Percentiles rank a stretch among this genome's conserved stretches.
phyloP scores from a whole-genome alignment of 2,113 vertebrate species.

The Lycaon pictus region DNA sequence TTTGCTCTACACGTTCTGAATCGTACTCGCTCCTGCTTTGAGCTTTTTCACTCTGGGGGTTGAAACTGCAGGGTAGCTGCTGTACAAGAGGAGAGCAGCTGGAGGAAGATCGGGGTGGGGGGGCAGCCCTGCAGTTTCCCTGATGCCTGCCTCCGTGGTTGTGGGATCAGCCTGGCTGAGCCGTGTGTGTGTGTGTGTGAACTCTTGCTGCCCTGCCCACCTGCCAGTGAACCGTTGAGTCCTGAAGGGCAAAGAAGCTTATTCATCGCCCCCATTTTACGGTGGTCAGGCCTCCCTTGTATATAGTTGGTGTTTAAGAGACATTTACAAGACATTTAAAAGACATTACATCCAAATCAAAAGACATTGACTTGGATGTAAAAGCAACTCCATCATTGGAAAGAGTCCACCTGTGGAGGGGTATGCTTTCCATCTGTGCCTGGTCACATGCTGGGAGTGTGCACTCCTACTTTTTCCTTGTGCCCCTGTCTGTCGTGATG shows the following conservation, averaged over 20 bases:
- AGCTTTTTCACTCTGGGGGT: neutral
- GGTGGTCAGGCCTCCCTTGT: neutral
- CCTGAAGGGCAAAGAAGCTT: neutral
- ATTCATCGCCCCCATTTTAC: neutral
- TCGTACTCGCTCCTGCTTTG: neutral
- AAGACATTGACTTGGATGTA: no score
- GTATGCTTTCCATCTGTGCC: neutral
- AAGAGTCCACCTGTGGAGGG: neutral
- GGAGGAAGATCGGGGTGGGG: neutral
- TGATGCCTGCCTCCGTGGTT: neutral
- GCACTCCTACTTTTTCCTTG: fast-evolving
- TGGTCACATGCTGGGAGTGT: neutral
- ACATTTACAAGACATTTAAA: neutral
- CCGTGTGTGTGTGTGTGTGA: neutral
- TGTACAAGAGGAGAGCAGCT: neutral
- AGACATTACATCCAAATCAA: no score
- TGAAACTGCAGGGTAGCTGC: neutral
- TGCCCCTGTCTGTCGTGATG: neutral
- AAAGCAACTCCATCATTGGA: neutral
- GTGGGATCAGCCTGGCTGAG: neutral
- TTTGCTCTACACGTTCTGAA: neutral
- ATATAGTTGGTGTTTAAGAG: neutral
- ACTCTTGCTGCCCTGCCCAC: neutral
- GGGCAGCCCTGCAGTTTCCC: neutral
- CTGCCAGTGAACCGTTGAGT: no score